Evolutionary conservation across 2,113 vertebrate species (phyloP), one percentile per base, ranked within the genome.

Genomic region (Gnathonemus longibarbis): DNA sequence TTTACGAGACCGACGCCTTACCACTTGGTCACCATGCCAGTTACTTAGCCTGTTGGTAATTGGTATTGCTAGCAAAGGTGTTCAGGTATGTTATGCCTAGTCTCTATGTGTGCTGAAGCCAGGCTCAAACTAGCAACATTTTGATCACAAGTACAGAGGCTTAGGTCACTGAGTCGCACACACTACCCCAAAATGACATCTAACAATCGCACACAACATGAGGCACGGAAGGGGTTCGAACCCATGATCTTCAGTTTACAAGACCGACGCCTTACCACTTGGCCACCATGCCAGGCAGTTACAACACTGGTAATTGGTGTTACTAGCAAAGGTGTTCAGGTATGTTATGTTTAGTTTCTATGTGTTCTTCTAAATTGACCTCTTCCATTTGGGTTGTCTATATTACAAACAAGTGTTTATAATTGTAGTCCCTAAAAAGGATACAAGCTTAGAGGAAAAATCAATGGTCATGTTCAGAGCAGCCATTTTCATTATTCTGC

Each of bases 131-230:
- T 1, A 53, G 52, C 53, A 56, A 21, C 17, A 56, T 56, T 56
- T 56, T 56, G 0, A 56, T 56, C 19, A 56, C 5, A 56, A 1
- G 17, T 17, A 53, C 52, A 21, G 52, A 52, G 50, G 52, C 3
- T 53, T 19, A 53, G 4, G 19, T 21, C 19, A 56, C 53, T 21
- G 17, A 21, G 19, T 56, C 19, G 0, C 19, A 19, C 13, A 15
- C 52, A 53, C 52, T 53, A 21, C 52, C 17, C 17, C 39, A 42
- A 42, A 42, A 42, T 42, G 39, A 42, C 39, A 42, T 48, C 11
- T 0, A 13, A 3, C 2, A 50, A 11, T 13, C 13, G 0, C 49
- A 50, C 13, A 15, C 3, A 1, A 15, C 49, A 0, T 15, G 0
- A 50, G 52, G 52, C 5, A 56, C 0, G 1, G 17, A 56, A 21